A percentile compares a stretch with the other conserved stretches of the same genome.
Evolutionary conservation across 2,113 vertebrate genomes (phyloP).

Genomic region (Trematomus loennbergii): DNA sequence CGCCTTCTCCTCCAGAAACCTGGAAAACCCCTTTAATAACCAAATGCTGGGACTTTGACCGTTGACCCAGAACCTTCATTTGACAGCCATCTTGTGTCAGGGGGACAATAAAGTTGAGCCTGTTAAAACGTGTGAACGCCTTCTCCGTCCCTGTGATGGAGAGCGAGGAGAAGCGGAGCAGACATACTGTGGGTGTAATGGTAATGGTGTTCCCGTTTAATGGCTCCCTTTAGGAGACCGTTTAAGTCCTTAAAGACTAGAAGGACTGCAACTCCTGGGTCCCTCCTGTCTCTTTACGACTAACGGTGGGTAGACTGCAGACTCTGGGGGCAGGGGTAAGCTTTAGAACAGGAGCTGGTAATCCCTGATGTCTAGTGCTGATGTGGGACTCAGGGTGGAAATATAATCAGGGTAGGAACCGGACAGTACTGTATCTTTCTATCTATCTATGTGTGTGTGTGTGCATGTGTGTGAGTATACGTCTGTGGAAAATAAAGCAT

Average conservation of each 20-base stretch:
- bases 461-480: not conserved
- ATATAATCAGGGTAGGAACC: conserved; percentile 56
- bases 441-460: not conserved
- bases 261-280: conserved; percentile 21
- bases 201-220: conserved; percentile 20
- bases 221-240: no score
- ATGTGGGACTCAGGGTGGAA: conserved; percentile 52
- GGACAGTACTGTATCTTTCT: conserved; percentile 16
- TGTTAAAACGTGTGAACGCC: conserved; percentile 73
- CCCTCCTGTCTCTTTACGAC: conserved; percentile 57
- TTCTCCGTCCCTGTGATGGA: conserved; percentile 60
- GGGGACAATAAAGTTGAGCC: conserved; percentile 48
- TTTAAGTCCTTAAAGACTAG: conserved; percentile 31
- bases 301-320: conserved; percentile 52
- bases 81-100: conserved; percentile 33
- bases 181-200: conserved; percentile 68
- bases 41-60: conserved; percentile 4
- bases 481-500: not conserved
- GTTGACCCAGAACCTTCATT: conserved; percentile 34
- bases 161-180: conserved; percentile 43
- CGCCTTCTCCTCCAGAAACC: conserved; percentile 25
- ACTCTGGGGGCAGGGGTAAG: conserved; percentile 60
- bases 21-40: conserved; percentile 45
- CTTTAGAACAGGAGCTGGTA: conserved; percentile 64
- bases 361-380: conserved; percentile 52